Conservation (phyloP, 2,888 invertebrate genomes). For the Mermis nigrescens region DNA sequence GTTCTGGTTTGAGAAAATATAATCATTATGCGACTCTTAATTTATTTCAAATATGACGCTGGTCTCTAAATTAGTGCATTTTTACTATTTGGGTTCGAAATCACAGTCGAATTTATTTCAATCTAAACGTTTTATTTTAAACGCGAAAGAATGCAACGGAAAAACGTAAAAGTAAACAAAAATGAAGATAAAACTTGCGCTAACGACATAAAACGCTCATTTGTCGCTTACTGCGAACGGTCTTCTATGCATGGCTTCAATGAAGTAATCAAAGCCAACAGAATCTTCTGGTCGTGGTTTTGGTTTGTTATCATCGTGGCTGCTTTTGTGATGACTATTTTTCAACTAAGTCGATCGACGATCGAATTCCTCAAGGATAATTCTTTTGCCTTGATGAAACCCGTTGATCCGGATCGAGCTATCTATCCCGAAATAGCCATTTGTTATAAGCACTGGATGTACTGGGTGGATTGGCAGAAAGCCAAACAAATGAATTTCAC, state of each 20-base stretch:
- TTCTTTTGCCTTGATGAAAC: neutral
- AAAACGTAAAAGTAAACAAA: no score
- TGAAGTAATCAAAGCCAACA: neutral
- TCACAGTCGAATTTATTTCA: no score
- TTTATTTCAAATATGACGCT: no score
- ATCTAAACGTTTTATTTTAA: no score
- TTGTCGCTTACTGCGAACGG: neutral
- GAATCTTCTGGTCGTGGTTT: neutral
- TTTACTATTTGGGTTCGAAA: no score
- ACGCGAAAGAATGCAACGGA: no score
- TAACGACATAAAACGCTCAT: no score
- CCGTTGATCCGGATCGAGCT: neutral
- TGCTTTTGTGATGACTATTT: neutral
- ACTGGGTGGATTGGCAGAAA: neutral
- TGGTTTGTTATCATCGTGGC: neutral
- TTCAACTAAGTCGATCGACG: neutral
- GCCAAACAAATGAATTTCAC: neutral
- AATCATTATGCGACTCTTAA: no score
- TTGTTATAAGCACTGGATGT: neutral
- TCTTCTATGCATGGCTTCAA: neutral
- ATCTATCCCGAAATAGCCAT: neutral
- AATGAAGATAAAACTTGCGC: no score
- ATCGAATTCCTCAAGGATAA: neutral
- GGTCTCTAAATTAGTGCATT: no score
- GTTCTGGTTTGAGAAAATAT: no score